Evolutionary conservation across 1,140 invertebrate species (phyloP), one percentile per base, ranked within the genome.

Genomic region (Rhagoletis zephyria): DNA sequence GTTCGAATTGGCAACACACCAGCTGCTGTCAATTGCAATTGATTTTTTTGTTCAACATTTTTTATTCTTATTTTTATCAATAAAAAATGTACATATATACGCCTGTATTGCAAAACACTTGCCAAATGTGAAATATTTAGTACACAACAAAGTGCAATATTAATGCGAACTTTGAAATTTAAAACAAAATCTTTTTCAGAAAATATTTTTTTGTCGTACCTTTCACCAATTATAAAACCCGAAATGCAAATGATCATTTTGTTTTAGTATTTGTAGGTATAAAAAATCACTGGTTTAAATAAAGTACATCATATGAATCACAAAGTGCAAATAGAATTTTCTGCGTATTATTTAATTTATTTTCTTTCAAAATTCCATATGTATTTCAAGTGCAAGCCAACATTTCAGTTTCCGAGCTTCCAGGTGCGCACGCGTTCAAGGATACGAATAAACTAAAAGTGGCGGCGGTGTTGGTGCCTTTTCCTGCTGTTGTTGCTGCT

Each of bases 211-310:
- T 48, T 61, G 4, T 10, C 45, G 91, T 95, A 95, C 92, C 94
- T 95, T 95, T 95, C 93, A 94, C 95, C 93, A 94, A 94, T 94
- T 91, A 94, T 92, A 93, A 95, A 95, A 94, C 95, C 95, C 86
- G 95, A 95, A 90, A 95, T 94, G 91, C 95, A 95, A 91, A 95
- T 95, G 91, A 95, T 95, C 95, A 95, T 95, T 87, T 89, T 60
- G 51, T 30, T 30, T 30, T 9, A 42, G 48, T 14, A 30, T 12
- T 51, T n/a, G 70, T 74, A 3, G 3, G 14, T 16, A 45, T 30
- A 74, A 48, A 74, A 74, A 30, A 51, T 16, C 12, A 74, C 70
- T 45, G 12, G 48, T 5, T 56, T 63, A 12, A 56, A 81, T 51
- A 48, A 19, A 9, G 48, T 59, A 19, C 16, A 63, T 56, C 51